phyloP scores from a whole-genome alignment of 2,888 invertebrate genomes.

The Margaritifera margaritifera region DNA sequence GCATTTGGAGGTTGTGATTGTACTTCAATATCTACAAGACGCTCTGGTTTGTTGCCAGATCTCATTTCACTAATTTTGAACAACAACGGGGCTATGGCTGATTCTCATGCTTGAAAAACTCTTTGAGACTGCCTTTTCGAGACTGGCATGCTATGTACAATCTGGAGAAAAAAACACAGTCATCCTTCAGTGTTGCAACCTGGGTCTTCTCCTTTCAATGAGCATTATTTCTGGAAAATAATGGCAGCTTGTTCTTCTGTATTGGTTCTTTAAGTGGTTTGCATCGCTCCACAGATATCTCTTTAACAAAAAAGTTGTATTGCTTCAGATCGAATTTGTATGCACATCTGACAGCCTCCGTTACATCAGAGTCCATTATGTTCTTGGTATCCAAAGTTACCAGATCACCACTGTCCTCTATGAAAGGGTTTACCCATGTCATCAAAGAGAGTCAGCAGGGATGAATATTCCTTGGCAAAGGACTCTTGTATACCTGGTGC shows the following conservation, averaged over 20 bases:
- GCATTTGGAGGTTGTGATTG: background rate
- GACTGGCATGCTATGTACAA: slow-evolving; percentile 5
- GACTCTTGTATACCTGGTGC: background rate
- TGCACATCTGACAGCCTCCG: slow-evolving; percentile 1
- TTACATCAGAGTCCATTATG: slow-evolving; percentile 1
- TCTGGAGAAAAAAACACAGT: slow-evolving; percentile 5
- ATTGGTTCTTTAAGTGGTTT: slow-evolving; percentile 6
- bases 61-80: too few relatives aligned
- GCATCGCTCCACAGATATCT: background rate
- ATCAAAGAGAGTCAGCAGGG: slow-evolving; percentile 4
- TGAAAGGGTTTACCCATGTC: slow-evolving; percentile 16
- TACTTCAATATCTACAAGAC: background rate
- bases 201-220: too few relatives aligned
- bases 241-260: too few relatives aligned
- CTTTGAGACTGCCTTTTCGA: slow-evolving; percentile 3
- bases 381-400: slow-evolving; percentile 9
- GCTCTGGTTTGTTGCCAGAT: too few relatives aligned
- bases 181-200: too few relatives aligned
- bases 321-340: slow-evolving; percentile 3
- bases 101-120: slow-evolving; percentile 2
- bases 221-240: too few relatives aligned
- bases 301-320: slow-evolving; percentile 6
- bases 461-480: slow-evolving; percentile 1
- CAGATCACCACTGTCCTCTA: slow-evolving; percentile 10
- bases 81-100: too few relatives aligned